Evolutionary conservation across 2,113 vertebrate genomes (phyloP), one percentile per base, ranked within the genome.

Genomic region (Myotis brandtii): DNA sequence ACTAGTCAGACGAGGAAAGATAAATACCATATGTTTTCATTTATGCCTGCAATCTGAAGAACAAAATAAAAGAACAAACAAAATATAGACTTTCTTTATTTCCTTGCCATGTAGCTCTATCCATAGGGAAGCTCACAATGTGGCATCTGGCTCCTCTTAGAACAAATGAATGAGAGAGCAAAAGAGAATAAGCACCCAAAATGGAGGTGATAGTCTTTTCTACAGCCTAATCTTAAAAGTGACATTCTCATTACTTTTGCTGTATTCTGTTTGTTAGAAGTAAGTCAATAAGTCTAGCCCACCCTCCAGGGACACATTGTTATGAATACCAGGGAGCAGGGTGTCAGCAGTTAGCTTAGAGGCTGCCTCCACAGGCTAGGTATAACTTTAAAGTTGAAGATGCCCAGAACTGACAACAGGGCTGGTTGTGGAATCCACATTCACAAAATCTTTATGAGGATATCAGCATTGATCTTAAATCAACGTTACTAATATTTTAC

Each of bases 391-490:
- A 92, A 48, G 40, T 21, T 43, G 37, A 82, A 70, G 40, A 70
- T 66, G 10, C 80, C 54, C 37, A n/a, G 73, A 59, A 27, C 59
- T 62, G 59, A 30, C 5, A 54, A 5, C 30, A 37, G 16, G 32
- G 13, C 18, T 77, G 30, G 6, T 25, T 77, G 6, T 73, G 37
- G 37, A 75, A 30, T 72, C 9, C 5, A 27, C 2, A 66, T 80
- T 91, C 70, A 84, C 17, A 88, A 73, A 73, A 5, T 90, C 13
- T 84, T 52, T 81, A 37, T 62, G 25, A 56, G 16, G 18, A 66
- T 89, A 30, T 91, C 9, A 67, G 79, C 94, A 64, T 54, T 69
- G 56, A 21, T 96, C 37, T 81, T 76, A 62, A 81, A 69, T 69
- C 25, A 81, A n/a, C 1, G 50, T 89, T 34, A 32, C 32, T 6